Base-by-base conservation (phyloP, 2,113 vertebrate species). In the Irena cyanogastra region DNA sequence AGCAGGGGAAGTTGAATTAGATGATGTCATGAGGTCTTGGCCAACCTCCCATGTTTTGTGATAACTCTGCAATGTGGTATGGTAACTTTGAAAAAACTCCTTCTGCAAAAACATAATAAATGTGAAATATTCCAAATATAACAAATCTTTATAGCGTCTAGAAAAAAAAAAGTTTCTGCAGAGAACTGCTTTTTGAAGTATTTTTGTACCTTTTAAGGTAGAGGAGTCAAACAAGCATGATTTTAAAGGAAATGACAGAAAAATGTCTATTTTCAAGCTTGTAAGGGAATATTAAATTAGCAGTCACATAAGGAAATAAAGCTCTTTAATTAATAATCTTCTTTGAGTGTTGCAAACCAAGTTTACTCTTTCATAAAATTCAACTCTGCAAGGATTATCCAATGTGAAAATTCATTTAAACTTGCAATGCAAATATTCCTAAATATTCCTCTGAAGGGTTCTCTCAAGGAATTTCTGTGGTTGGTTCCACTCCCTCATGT, bases 201-300 rank as follows among this genome's bases (percentile, higher is more conserved):
- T 85, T 90, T 95, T 77, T 90, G 50, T 77, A 91, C 37, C 59
- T 93, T 63, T 90, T 91, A 81, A 80, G 52, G 80, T 13, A 75
- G 26, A 85, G 37, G 71, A 95, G 45, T 63, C 79, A 83, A 95
- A 61, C 66, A 87, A 92, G 22, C 7, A 23, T 54, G 47, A 65
- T 86, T 91, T 90, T 81, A 88, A 88, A 82, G 45, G 31, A 88
- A 94, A 90, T 60, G n/a, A 86, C 76, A 93, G 30, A 20, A 83
- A 90, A 86, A 83, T 60, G 33, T 59, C 64, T 93, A 90, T 90
- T 95, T 95, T 95, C 84, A 86, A 89, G 75, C 60, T 81, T 94
- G 54, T 53, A 94, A 95, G 28, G 65, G 90, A 92, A 94, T 93
- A 93, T 88, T 88, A 93, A 85, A 96, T 93, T 83, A 94, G 37